Conservation (phyloP, 2,888 invertebrate genomes). For the Periphyllus acericola region DNA sequence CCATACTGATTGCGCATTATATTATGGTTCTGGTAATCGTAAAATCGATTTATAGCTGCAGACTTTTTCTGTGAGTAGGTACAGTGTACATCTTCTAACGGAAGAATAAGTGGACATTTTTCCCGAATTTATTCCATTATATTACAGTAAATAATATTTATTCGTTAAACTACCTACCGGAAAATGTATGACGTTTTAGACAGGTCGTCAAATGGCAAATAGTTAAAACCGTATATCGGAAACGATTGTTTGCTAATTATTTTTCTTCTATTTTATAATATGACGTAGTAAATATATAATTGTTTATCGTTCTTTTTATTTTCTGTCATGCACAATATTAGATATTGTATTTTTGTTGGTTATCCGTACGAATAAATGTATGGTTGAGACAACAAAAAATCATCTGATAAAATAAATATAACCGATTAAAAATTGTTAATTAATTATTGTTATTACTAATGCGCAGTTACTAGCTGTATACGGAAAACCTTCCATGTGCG, state of each 20-base stretch:
- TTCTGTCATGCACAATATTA: too few species aligned
- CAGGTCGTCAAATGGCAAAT: not conserved
- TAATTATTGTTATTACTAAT: not conserved
- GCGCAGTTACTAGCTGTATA: not conserved
- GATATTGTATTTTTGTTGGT: not conserved
- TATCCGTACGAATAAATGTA: not conserved
- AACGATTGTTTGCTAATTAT: not conserved
- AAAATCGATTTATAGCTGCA: not conserved
- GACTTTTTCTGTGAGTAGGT: not conserved
- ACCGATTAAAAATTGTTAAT: not conserved
- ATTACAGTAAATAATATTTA: not conserved
- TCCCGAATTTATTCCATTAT: not conserved
- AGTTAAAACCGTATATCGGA: not conserved
- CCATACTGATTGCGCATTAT: not conserved
- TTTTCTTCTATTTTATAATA: not conserved
- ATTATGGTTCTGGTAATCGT: not conserved
- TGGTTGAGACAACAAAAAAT: not conserved
- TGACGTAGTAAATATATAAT: too few species aligned
- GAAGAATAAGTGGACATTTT: not conserved
- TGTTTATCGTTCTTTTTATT: too few species aligned
- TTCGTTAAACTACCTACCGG: not conserved
- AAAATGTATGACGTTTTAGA: not conserved
- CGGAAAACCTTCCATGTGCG: too few species aligned
- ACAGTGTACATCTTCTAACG: not conserved
- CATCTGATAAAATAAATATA: not conserved